These are phyloP conservation scores for Zingel zingel DNA, from an alignment of 2,113 vertebrate species.

Conservation along the genomic window DNA sequence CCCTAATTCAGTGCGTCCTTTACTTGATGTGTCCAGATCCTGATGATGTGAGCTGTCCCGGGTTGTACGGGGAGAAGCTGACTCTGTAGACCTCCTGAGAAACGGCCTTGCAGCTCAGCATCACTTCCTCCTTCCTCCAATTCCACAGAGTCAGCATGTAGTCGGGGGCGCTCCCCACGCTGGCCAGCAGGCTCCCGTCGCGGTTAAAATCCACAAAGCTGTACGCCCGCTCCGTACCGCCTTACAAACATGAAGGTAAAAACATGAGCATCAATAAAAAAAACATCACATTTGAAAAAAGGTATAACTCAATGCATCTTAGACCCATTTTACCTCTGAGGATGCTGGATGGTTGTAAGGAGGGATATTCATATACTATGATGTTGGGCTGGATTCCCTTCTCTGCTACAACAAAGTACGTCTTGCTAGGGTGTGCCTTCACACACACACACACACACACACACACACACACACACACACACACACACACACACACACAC, in stretches of 20 bases:
- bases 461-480: conserved; percentile 23
- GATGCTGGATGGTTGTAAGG: conserved; percentile 87
- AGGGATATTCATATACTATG: conserved; percentile 92
- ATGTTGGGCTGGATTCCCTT: conserved; percentile 90
- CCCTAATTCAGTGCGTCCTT: conserved; percentile 28
- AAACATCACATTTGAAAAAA: background rate
- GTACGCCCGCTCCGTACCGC: conserved; percentile 88
- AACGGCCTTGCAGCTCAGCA: conserved; percentile 90
- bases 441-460: conserved; percentile 66
- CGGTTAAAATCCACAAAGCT: conserved; percentile 89
- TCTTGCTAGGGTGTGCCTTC: conserved; percentile 88
- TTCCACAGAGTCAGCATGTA: conserved; percentile 94
- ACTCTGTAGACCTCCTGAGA: conserved; percentile 92
- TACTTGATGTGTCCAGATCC: conserved; percentile 95
- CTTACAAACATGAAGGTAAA: conserved; percentile 69
- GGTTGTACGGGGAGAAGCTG: conserved; percentile 91
- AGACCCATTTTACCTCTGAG: conserved; percentile 84
- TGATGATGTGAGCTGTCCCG: conserved; percentile 89
- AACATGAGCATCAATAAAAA: background rate
- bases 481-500: conserved; percentile 30
- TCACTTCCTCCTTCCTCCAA: conserved; percentile 91
- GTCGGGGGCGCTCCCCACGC: conserved; percentile 89
- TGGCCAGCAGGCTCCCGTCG: conserved; percentile 89
- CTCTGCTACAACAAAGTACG: conserved; percentile 90
- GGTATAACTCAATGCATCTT: background rate